Evolutionary conservation across 2,888 invertebrate genomes (phyloP).

Genomic region (Amiota mariae): DNA sequence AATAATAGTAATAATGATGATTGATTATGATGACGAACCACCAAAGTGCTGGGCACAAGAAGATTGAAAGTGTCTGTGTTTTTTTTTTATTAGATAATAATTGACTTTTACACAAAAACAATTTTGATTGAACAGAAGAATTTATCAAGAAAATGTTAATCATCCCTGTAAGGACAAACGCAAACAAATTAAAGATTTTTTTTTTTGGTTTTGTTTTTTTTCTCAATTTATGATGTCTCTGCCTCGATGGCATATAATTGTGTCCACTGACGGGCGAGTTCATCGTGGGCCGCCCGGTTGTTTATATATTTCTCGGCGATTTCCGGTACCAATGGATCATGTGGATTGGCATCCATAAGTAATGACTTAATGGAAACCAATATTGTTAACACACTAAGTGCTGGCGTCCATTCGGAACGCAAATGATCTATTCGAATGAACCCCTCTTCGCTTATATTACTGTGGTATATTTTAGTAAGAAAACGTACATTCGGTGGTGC

Average conservation of each 20-base stretch:
- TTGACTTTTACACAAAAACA: no score
- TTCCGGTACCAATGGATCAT: constrained; percentile 26
- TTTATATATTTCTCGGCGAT: constrained; percentile 16
- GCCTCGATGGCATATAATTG: constrained; percentile 13
- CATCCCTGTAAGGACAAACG: no score
- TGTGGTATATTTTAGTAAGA: constrained; percentile 33
- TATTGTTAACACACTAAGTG: constrained; percentile 29
- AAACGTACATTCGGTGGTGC: constrained; percentile 29
- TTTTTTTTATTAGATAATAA: no score
- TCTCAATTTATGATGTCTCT: neutral
- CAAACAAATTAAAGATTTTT: no score
- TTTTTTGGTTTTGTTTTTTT: neutral
- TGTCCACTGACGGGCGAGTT: constrained; percentile 30
- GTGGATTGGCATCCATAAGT: constrained; percentile 35
- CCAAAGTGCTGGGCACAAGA: no score
- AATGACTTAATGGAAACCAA: constrained; percentile 35
- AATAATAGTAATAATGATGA: no score
- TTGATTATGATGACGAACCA: no score
- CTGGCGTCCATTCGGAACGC: constrained; percentile 33
- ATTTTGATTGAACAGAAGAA: no score
- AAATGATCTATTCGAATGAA: constrained; percentile 38
- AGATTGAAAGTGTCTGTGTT: no score
- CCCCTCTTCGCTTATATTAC: constrained; percentile 28
- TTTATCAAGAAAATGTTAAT: no score
- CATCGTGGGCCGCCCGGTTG: constrained; percentile 20